phyloP scores from a whole-genome alignment of 2,113 vertebrate species.

The Crypturellus undulatus region DNA sequence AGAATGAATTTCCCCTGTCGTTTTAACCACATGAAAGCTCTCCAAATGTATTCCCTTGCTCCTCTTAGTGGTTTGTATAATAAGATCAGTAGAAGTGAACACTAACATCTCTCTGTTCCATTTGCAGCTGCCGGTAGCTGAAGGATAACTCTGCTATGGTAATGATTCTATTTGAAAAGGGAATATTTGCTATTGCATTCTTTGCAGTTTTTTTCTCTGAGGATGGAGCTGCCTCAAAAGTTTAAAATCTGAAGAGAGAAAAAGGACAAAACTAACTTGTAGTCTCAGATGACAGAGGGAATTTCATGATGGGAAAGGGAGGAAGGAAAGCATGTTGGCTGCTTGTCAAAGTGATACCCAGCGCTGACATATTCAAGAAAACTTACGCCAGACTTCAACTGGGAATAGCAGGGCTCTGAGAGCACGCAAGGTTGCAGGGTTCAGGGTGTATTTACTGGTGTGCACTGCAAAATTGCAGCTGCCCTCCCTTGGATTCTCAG shows the following conservation, averaged over 20 bases:
- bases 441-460: background rate
- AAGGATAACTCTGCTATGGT: constrained; percentile 52
- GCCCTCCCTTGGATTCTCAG: background rate
- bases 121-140: constrained; percentile 65
- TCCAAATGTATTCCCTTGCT: constrained; percentile 71
- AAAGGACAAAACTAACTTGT: background rate
- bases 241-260: constrained; percentile 12
- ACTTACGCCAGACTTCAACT: background rate
- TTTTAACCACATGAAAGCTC: constrained; percentile 77
- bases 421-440: background rate
- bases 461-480: background rate
- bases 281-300: background rate
- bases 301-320: background rate
- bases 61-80: constrained; percentile 74
- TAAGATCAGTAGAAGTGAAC: constrained; percentile 74
- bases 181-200: constrained; percentile 54
- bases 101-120: constrained; percentile 65
- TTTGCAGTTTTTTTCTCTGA: background rate
- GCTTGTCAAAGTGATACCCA: background rate
- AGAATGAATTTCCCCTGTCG: constrained; percentile 57
- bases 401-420: background rate
- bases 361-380: background rate
- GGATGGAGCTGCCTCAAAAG: background rate
- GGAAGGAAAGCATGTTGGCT: background rate
- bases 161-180: constrained; percentile 68